Evolutionary conservation across 2,113 vertebrate species (phyloP).

Genomic region (Rallus limicola): DNA sequence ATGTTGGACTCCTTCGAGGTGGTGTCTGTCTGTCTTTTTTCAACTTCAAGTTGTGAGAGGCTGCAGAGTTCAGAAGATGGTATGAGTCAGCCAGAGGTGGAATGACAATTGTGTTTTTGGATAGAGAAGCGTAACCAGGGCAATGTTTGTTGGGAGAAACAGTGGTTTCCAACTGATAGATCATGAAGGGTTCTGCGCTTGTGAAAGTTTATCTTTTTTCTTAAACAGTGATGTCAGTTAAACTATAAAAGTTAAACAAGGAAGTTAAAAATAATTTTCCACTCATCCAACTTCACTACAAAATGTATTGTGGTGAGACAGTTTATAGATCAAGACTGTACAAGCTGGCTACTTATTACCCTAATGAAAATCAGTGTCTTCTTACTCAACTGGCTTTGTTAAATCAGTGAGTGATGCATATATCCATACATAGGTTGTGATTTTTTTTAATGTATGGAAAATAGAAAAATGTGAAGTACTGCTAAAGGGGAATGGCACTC

Average conservation of each 20-base stretch:
- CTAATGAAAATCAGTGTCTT: background rate
- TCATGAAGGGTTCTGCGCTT: background rate
- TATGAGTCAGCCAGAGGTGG: background rate
- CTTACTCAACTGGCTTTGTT: background rate
- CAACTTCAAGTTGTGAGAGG: background rate
- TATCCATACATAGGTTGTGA: background rate
- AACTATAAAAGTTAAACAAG: background rate
- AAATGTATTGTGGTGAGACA: background rate
- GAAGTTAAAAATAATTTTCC: background rate
- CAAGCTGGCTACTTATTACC: background rate
- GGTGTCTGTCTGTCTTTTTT: background rate
- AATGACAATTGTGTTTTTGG: background rate
- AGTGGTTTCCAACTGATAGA: background rate
- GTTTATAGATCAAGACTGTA: background rate
- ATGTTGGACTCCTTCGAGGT: rapidly evolving
- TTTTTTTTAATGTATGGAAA: background rate
- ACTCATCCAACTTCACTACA: background rate
- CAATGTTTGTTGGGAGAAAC: background rate
- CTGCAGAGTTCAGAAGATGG: background rate
- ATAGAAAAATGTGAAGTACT: background rate
- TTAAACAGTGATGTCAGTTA: background rate
- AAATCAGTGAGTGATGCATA: background rate
- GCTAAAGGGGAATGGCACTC: background rate
- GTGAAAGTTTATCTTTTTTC: background rate
- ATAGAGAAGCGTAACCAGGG: background rate